Base-by-base conservation (phyloP, 2,113 vertebrate genomes). In the Siniperca knerii region DNA sequence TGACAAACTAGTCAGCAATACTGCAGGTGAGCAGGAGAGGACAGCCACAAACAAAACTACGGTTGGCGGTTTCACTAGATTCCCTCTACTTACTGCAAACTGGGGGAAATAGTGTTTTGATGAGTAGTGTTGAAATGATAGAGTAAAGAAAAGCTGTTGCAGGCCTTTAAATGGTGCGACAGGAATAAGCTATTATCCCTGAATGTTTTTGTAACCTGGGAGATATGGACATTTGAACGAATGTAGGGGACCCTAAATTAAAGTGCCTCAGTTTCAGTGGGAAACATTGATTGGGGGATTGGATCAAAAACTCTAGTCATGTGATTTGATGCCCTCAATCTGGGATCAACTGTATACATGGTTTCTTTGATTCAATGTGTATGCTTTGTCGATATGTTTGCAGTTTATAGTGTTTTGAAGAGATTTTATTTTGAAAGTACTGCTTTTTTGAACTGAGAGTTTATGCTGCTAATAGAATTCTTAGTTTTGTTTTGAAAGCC, bases 1-100 rank as follows among this genome's bases (percentile, higher is more conserved):
- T 2, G 29, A 58, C 74, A 40, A 48, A 79, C 58, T 46, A 13
- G 57, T 62, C 58, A 60, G 18, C 35, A 35, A 40, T 20, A 62
- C 48, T 52, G 46, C 3, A 68, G 55, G 70, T 75, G 25, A 75
- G 37, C 54, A 73, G 48, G 16, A 42, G 69, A 73, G 21, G 35
- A 71, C 11, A 3, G 5, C 11, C 33, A 55, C 35, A 44, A 55
- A 37, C 48, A 50, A 61, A 48, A 50, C 20, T 0, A 6, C 0
- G 11, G 58, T 23, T 10, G n/a, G 18, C 8, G 16, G 33, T 55
- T 52, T 60, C 35, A 21, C 20, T 68, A 21, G 1, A 61, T 23
- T 35, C 18, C 23, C 12, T 23, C 40, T 8, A 4, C 16, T 58
- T n/a, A 29, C 12, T 16, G 44, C 65, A 37, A 54, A 25, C 29